phyloP scores from a whole-genome alignment of 2,797 vertebrate genomes.

The Urosaurus nigricauda region DNA sequence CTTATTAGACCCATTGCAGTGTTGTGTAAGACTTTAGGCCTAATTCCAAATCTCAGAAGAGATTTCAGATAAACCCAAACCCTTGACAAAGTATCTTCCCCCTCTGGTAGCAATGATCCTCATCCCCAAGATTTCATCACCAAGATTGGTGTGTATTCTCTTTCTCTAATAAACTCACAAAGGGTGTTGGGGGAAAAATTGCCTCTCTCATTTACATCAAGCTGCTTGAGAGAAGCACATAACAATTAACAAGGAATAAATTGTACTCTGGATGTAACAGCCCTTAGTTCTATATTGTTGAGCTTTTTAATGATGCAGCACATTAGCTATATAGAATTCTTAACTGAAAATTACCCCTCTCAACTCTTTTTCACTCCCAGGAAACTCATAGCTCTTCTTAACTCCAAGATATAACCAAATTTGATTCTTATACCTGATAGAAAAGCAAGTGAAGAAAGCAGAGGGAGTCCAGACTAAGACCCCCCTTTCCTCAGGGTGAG shows the following conservation, averaged over 20 bases:
- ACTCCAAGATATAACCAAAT: background rate
- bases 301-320: background rate
- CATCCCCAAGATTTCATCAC: background rate
- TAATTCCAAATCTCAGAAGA: background rate
- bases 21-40: background rate
- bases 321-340: no score
- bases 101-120: background rate
- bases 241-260: background rate
- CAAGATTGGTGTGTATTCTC: background rate
- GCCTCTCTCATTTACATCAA: background rate
- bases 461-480: no score
- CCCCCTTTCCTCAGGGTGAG: no score
- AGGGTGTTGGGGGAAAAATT: background rate
- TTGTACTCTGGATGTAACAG: background rate
- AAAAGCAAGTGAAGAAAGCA: background rate
- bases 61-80: background rate
- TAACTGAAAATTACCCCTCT: background rate
- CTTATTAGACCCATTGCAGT: background rate
- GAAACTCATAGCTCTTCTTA: background rate
- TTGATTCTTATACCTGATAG: background rate
- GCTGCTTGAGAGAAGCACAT: background rate
- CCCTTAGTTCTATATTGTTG: background rate
- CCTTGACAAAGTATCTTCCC: background rate
- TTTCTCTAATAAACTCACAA: background rate
- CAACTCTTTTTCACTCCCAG: background rate